A percentile compares a stretch with the other conserved stretches of the same genome.
These are phyloP conservation scores for Myiotriccus ornatus DNA, from an alignment of 2,797 vertebrate genomes.

Conservation along the genomic window DNA sequence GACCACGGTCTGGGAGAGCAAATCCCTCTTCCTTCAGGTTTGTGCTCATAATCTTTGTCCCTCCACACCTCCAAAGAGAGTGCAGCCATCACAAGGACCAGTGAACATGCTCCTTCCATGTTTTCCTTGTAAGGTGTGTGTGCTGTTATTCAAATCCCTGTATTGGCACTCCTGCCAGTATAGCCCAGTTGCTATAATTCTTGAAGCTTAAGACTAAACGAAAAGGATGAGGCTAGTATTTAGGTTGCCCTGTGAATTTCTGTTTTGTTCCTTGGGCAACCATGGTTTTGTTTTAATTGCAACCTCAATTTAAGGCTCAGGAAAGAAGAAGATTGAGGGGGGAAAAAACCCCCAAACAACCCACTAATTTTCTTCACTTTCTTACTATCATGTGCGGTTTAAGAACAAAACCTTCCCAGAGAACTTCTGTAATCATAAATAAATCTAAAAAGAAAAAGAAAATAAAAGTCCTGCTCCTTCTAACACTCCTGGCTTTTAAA, in stretches of 20 bases:
- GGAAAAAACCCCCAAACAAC: background rate
- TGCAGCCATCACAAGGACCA: rapidly evolving
- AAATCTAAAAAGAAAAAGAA: background rate
- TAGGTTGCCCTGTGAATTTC: background rate
- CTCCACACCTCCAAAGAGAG: background rate
- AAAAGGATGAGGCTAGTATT: background rate
- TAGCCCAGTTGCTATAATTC: background rate
- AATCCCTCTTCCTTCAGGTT: background rate
- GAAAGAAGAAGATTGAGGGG: background rate
- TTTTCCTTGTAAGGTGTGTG: background rate
- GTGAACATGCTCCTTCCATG: background rate
- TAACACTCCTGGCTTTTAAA: background rate
- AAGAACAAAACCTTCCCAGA: background rate
- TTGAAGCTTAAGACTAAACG: background rate
- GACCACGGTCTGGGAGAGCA: background rate
- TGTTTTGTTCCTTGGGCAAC: background rate
- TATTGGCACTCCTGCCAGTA: background rate
- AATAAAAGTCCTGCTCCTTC: background rate
- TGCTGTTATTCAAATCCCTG: background rate
- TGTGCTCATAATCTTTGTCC: background rate
- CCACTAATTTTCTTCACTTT: background rate
- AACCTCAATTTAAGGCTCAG: background rate
- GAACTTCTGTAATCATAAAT: background rate
- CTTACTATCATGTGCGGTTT: background rate
- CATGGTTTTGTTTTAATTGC: background rate